phyloP scores from a whole-genome alignment of 2,888 invertebrate species.

The Tipula helvola region DNA sequence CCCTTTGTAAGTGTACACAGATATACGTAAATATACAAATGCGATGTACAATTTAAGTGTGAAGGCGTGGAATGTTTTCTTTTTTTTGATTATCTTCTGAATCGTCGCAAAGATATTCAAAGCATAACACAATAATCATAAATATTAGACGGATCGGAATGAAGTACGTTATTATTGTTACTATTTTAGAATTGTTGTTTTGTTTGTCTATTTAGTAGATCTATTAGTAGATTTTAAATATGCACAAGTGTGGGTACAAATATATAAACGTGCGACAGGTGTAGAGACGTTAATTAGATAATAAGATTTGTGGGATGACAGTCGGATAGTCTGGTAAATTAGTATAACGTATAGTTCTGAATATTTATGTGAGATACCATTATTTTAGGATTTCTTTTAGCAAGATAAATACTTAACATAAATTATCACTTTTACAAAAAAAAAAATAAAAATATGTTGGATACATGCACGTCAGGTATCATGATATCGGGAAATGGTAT shows the following conservation, averaged over 20 bases:
- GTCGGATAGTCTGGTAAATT: no score
- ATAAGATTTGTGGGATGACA: no score
- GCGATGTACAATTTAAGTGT: neutral
- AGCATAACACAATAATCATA: neutral
- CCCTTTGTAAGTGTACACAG: neutral
- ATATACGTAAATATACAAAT: neutral
- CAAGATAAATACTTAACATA: no score
- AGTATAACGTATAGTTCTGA: no score
- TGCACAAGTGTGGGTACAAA: neutral
- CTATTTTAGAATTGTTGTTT: neutral
- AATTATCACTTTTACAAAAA: no score
- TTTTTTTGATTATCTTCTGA: neutral
- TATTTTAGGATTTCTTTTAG: no score
- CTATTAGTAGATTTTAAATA: neutral
- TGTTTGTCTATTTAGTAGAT: no score
- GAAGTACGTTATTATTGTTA: neutral
- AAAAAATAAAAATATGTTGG: no score
- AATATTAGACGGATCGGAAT: neutral
- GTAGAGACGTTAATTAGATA: neutral
- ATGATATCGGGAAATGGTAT: no score
- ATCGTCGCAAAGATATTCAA: neutral
- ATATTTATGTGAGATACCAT: no score
- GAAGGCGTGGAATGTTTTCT: neutral
- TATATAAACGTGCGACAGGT: neutral
- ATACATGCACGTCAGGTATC: no score